Base-by-base conservation (phyloP, 2,113 vertebrate genomes). In the Oncorhynchus mykiss region DNA sequence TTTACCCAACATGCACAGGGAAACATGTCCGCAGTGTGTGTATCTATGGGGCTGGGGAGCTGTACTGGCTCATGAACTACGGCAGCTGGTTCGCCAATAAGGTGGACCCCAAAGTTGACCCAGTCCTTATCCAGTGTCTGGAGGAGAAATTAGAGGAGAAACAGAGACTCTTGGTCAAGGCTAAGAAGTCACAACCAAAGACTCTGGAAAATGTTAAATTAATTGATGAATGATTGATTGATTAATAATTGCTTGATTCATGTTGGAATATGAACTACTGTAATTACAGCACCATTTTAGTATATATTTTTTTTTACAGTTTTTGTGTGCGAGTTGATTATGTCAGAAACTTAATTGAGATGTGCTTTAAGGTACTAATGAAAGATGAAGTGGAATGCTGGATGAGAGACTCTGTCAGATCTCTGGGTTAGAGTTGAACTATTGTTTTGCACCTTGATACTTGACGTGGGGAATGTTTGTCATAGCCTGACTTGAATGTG, bases 41-140 rank as follows among this genome's bases (percentile, higher is more conserved):
- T 72, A 96, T 99, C 78, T 99, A 91, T 0, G 97, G 97, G 7
- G 92, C 95, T 0, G 94, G 92, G 0, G 97, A 98, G 69, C 74
- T 97, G 78, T 91, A 94, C 8, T 96, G 95, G 95, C 95, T 96
- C 48, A 82, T 96, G 3, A 90, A 90, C 71, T 94, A 94, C 0
- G 95, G 96, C 0, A 96, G 98, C 78, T 98, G 96, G 97, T 98
- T 99, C 2, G 97, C 95, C 75, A 99, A 98, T 86, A 99, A 99
- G 84, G 94, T 98, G 78, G 96, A 98, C 78, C 93, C 95, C 72
- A 96, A 93, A 81, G 95, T 98, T 31, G 97, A 99, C 64, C 96
- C 97, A 14, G 24, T 97, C 70, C 80, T 98, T 75, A 88, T 95
- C 78, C 95, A 96, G 88, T 99, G 97, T 80, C 93, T 99, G 29